Evolutionary conservation across 2,888 invertebrate genomes (phyloP), one percentile per base, ranked within the genome.

Genomic region (Mimas tiliae): DNA sequence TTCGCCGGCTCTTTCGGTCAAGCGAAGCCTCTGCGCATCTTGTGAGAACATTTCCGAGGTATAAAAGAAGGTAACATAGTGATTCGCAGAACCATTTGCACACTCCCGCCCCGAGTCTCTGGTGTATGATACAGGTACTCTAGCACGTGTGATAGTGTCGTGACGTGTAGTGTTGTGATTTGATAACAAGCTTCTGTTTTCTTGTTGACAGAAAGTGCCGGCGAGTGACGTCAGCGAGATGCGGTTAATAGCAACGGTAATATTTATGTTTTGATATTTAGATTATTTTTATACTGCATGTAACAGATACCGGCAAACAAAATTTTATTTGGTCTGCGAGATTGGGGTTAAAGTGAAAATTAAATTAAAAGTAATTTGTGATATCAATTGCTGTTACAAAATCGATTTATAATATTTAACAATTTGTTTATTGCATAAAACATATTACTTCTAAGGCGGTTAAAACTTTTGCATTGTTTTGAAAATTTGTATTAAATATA

Each of bases 31-130:
- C 80, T 69, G 85, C 84, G 88, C 91, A 89, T 92, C 92, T 90
- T 81, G 82, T 79, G 87, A 81, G 85, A 86, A 88, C 86, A 86
- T 90, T 92, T 93, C 92, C 92, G 89, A 88, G 89, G 92, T 93
- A 93, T 93, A 93, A 88, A 93, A 93, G 93, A 90, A 88, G 82
- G 86, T 84, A 83, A 82, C 89, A 81, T 79, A 78, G 84, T 84
- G 84, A 81, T 85, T 83, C 83, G 84, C 85, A 80, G 85, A 90
- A 87, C 89, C 89, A 93, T 93, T 83, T 85, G 78, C 82, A 82
- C 81, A 81, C 85, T 84, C 83, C 80, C 83, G 84, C 75, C 72
- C 72, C 72, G 78, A 69, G 80, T 71, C 71, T 75, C 75, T 74
- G 75, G 73, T 72, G 70, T 70, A 77, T 78, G 78, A 65, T 68